Conservation (phyloP, 2,888 invertebrate species). For the Aromia moschata region DNA sequence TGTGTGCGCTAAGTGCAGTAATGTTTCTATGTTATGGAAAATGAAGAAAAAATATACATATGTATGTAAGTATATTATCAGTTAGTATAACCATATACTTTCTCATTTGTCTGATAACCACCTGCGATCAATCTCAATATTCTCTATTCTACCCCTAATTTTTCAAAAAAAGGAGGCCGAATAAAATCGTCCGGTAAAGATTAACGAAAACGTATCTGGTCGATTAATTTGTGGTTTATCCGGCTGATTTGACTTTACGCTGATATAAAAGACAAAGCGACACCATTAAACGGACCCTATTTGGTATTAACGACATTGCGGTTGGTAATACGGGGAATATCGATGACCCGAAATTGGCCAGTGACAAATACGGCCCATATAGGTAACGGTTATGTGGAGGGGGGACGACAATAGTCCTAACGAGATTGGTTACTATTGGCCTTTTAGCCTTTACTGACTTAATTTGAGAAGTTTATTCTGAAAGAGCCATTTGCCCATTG, state of each 20-base stretch:
- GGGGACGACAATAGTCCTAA: neutral
- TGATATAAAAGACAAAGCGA: slow-evolving; percentile 40
- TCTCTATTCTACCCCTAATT: slow-evolving; percentile 1
- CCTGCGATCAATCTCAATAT: neutral
- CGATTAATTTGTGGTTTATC: slow-evolving; percentile 26
- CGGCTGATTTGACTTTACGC: slow-evolving; percentile 22
- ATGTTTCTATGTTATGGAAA: too few species aligned
- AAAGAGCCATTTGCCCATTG: too few species aligned
- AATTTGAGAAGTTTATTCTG: too few species aligned
- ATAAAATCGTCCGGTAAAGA: slow-evolving; percentile 7
- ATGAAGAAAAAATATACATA: too few species aligned
- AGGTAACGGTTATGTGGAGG: slow-evolving; percentile 9
- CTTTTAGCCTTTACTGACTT: neutral
- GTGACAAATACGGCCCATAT: slow-evolving; percentile 18
- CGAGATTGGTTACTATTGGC: neutral
- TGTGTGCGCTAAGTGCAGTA: too few species aligned
- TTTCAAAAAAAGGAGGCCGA: slow-evolving; percentile 14
- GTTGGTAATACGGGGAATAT: slow-evolving; percentile 25
- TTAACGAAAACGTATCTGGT: slow-evolving; percentile 15
- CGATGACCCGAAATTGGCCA: slow-evolving; percentile 18
- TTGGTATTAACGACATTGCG: slow-evolving; percentile 31
- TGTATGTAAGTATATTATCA: too few species aligned
- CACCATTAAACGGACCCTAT: slow-evolving; percentile 39
- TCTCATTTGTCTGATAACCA: too few species aligned
- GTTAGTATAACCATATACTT: too few species aligned